Evolutionary conservation across 2,888 invertebrate genomes (phyloP), one percentile per base, ranked within the genome.

Genomic region (Megastigmus dorsalis): DNA sequence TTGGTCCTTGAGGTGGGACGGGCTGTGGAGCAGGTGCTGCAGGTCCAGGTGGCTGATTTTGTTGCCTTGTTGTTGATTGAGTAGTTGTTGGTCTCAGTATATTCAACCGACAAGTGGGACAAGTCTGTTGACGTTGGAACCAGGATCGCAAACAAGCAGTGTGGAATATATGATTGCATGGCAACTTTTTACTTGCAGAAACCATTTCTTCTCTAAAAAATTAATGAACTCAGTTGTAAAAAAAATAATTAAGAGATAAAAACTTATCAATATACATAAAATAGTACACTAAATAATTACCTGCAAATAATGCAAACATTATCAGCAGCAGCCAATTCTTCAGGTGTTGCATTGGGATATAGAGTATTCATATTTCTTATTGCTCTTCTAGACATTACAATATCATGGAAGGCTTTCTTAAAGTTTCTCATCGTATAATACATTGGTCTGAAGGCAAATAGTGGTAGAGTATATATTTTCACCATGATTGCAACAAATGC

Each of bases 71-170:
- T 33, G 75, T 77, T 41, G 79, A 15, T 30, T 77, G 80, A 70
- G 81, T 73, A 0, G 81, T 80, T n/a, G 84, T 80, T 4, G 89
- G 88, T 74, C 90, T 88, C 62, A 93, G 86, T 65, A 93, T 97
- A 89, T 99, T 98, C 78, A 98, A 91, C 13, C 98, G 92, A 87
- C 99, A 99, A 3, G 99, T 99, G 0, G 99, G 99, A 86, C 99
- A 99, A 3, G 99, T 99, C 90, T 99, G 99, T 88, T 99, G 99
- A 7, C 99, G 93, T 89, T 99, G 99, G 90, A 99, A 99, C 99
- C 99, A 99, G 43, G 98, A 97, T 59, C 99, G 93, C 68, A 99
- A 91, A 89, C 99, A 99, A 67, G 96, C 95, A 54, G 98, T 96
- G 89, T 99, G 99, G 91, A 99, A 99, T 84, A 99, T 99, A 89